These are phyloP conservation scores for Alsophila aescularia DNA, from an alignment of 2,888 invertebrate genomes.

Conservation along the genomic window DNA sequence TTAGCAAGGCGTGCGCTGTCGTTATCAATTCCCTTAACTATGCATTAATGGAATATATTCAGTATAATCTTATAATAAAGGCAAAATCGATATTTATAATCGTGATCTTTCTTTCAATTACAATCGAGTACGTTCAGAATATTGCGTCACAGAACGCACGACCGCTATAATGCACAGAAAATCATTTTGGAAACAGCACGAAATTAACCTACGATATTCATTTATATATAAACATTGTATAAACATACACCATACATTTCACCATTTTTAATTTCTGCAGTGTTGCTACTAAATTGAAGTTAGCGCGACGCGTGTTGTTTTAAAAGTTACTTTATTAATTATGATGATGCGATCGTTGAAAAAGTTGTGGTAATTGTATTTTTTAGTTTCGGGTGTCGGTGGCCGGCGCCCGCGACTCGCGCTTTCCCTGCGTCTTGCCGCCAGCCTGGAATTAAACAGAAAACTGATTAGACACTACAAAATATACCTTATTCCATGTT, in stretches of 20 bases:
- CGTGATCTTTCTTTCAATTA: background rate
- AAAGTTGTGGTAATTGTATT: conserved; percentile 73
- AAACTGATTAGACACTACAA: background rate
- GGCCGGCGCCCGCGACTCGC: conserved; percentile 55
- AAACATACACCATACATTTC: conserved; percentile 78
- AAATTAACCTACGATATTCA: conserved; percentile 82
- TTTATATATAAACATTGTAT: conserved; percentile 81
- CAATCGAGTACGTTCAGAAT: background rate
- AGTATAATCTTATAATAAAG: too few relatives aligned
- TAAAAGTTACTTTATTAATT: background rate
- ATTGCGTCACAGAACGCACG: conserved; percentile 33
- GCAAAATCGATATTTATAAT: too few relatives aligned
- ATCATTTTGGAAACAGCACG: conserved; percentile 71
- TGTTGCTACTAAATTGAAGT: conserved; percentile 72
- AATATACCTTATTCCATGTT: background rate
- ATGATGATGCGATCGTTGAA: conserved; percentile 44
- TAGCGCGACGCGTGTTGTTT: conserved; percentile 46
- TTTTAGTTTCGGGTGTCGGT: conserved; percentile 57
- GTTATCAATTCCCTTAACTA: too few relatives aligned
- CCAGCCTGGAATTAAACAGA: conserved; percentile 57
- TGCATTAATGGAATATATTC: too few relatives aligned
- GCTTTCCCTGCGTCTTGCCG: conserved; percentile 57
- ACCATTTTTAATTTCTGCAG: conserved; percentile 43
- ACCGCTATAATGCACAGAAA: conserved; percentile 25
- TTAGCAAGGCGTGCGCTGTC: too few relatives aligned